These are phyloP conservation scores for Orcinus orca DNA, from an alignment of 2,113 vertebrate species.

Conservation along the genomic window DNA sequence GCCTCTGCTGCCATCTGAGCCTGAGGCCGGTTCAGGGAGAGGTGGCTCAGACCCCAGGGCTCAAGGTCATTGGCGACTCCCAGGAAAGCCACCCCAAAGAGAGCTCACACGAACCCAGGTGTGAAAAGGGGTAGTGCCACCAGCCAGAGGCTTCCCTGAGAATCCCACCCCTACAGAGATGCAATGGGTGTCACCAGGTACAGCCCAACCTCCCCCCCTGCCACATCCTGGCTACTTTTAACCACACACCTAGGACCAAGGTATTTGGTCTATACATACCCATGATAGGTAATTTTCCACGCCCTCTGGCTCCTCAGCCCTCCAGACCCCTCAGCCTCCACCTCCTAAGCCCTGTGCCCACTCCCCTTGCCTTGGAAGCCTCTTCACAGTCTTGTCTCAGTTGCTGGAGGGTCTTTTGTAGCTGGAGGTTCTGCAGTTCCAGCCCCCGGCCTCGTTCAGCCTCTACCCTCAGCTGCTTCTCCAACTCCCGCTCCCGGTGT, in stretches of 20 bases:
- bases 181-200: neutral
- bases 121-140: neutral
- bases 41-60: neutral
- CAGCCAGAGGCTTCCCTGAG: neutral
- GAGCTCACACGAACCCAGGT: neutral
- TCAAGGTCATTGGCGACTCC: neutral
- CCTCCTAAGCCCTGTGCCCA: slow-evolving; percentile 41
- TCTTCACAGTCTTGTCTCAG: slow-evolving; percentile 82
- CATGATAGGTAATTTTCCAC: neutral
- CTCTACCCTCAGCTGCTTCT: slow-evolving; percentile 82
- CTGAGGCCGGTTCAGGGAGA: slow-evolving; percentile 54
- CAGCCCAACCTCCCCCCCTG: neutral
- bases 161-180: neutral
- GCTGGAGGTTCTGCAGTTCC: slow-evolving; percentile 79
- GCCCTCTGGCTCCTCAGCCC: slow-evolving; percentile 62
- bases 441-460: slow-evolving; percentile 81
- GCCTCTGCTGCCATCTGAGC: slow-evolving; percentile 74
- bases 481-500: slow-evolving; percentile 86
- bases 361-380: slow-evolving; percentile 79
- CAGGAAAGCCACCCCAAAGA: neutral
- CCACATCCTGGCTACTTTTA: neutral
- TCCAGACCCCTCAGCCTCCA: slow-evolving; percentile 63
- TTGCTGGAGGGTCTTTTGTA: slow-evolving; percentile 86
- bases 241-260: neutral
- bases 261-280: slow-evolving; percentile 42